Conservation (phyloP, 2,888 invertebrate species). For the Rotaria socialis region DNA sequence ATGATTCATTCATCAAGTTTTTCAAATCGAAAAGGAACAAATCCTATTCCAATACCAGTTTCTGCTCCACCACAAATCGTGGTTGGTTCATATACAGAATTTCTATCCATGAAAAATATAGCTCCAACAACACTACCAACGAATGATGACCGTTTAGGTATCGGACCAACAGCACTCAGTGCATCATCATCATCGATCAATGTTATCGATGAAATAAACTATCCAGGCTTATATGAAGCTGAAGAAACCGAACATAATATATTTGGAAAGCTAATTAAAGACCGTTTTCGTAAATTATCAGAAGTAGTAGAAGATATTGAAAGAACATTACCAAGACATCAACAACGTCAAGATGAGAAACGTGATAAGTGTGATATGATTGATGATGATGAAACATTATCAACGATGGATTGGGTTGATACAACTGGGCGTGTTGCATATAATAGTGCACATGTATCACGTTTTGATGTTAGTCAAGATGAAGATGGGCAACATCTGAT, state of each 20-base stretch:
- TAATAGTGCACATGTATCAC: not conserved
- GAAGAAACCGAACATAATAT: constrained; percentile 20
- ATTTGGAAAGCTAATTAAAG: constrained; percentile 7
- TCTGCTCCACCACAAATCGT: not conserved
- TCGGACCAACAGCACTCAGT: not conserved
- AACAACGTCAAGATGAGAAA: not conserved
- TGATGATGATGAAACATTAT: constrained; percentile 15
- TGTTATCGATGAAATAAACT: not conserved
- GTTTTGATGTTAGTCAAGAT: not conserved
- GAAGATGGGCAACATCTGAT: not conserved
- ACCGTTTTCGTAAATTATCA: not conserved
- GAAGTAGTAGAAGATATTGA: constrained; percentile 1
- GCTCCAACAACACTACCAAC: not conserved
- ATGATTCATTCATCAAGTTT: not conserved
- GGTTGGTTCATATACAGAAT: not conserved
- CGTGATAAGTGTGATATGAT: not conserved
- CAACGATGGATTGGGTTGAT: constrained; percentile 11
- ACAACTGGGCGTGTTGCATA: not conserved
- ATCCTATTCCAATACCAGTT: not conserved
- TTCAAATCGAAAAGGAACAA: not conserved
- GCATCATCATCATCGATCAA: not conserved
- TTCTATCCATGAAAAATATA: too few relatives aligned
- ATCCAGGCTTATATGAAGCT: not conserved
- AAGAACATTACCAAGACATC: not conserved
- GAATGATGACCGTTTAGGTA: not conserved